phyloP scores from a whole-genome alignment of 2,113 vertebrate species.

The Arothron firmamentum region DNA sequence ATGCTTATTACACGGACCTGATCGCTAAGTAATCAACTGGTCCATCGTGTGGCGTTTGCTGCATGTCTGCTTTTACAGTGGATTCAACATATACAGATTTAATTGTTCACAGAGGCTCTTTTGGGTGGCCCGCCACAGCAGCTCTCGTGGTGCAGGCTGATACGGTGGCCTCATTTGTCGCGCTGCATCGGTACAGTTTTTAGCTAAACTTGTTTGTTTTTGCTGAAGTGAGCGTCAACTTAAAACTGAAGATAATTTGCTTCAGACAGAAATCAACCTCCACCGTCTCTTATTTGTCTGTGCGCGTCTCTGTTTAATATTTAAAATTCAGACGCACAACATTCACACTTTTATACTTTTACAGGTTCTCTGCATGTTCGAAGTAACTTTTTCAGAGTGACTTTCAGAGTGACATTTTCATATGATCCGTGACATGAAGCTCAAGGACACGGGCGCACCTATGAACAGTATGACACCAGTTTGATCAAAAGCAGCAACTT shows the following conservation, averaged over 20 bases:
- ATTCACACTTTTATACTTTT: not conserved
- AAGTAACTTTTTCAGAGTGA: slow-evolving; percentile 13
- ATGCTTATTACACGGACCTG: slow-evolving; percentile 57
- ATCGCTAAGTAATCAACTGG: slow-evolving; percentile 52
- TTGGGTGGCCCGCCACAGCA: too few relatives aligned
- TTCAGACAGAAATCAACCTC: too few relatives aligned
- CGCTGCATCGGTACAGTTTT: too few relatives aligned
- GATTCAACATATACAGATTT: not conserved
- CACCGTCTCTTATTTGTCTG: not conserved
- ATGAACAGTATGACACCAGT: slow-evolving; percentile 43
- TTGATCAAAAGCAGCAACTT: slow-evolving; percentile 63
- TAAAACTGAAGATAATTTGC: too few relatives aligned
- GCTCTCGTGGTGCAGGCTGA: not conserved
- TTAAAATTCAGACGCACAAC: not conserved
- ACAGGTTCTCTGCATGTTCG: slow-evolving; percentile 4
- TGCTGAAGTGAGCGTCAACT: too few relatives aligned
- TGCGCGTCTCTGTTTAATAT: not conserved
- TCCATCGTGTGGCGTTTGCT: slow-evolving; percentile 36
- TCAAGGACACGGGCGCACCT: slow-evolving; percentile 43
- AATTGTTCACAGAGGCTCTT: too few relatives aligned
- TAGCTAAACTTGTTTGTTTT: too few relatives aligned
- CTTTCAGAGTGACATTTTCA: slow-evolving; percentile 40
- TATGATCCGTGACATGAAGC: slow-evolving; percentile 20
- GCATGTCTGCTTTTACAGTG: not conserved
- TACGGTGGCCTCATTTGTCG: too few relatives aligned